These are phyloP conservation scores for Anas platyrhynchos DNA, from an alignment of 2,113 vertebrate species.

Conservation along the genomic window DNA sequence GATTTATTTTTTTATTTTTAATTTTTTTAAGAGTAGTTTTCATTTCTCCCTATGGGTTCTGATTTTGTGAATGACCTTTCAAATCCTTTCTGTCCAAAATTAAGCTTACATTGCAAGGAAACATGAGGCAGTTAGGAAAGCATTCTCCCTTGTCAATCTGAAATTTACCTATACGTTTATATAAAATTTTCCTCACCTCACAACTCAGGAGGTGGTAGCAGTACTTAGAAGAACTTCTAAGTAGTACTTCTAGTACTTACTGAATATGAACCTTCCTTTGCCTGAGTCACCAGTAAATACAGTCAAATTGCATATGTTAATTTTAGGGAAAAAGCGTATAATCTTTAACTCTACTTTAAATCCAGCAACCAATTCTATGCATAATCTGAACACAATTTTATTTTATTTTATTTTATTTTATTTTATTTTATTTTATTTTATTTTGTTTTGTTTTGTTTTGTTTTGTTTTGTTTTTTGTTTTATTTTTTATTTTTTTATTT, in stretches of 20 bases:
- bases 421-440: not conserved
- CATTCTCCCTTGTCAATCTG: constrained; percentile 1
- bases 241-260: not conserved
- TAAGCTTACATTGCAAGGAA: constrained; percentile 8
- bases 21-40: not conserved
- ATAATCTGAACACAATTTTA: constrained; percentile 32
- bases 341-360: constrained; percentile 40
- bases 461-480: not conserved
- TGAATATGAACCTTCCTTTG: constrained; percentile 40
- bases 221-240: too few species aligned
- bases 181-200: not conserved
- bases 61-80: not conserved
- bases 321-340: not conserved
- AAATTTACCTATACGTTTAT: constrained; percentile 24
- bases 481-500: not conserved
- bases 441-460: not conserved
- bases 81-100: constrained; percentile 3
- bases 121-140: not conserved
- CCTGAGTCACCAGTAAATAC: constrained; percentile 1
- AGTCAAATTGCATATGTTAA: not conserved
- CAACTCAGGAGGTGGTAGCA: not conserved
- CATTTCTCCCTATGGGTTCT: not conserved
- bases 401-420: not conserved
- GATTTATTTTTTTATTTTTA: not conserved
- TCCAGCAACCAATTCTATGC: not conserved